A percentile compares a stretch with the other conserved stretches of the same genome.
phyloP scores from a whole-genome alignment of 2,797 vertebrate genomes.

The Phalloptychus januarius region DNA sequence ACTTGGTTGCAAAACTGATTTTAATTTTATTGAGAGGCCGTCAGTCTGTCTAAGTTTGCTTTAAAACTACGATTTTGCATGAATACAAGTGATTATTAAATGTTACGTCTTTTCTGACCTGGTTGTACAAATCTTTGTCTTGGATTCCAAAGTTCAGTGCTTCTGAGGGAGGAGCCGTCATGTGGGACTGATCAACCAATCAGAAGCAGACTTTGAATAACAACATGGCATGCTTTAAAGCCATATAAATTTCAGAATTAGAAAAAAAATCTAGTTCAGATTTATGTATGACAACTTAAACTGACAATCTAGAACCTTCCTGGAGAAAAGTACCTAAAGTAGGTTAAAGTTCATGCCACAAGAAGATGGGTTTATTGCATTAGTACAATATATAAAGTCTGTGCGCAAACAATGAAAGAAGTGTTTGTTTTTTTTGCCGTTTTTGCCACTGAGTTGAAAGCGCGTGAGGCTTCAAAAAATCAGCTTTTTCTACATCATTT shows the following conservation, averaged over 20 bases:
- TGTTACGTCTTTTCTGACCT: background rate
- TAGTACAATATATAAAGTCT: background rate
- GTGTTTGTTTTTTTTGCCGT: too few species aligned
- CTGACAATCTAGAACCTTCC: background rate
- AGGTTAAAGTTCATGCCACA: background rate
- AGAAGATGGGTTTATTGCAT: background rate
- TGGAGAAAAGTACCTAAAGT: background rate
- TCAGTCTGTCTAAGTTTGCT: background rate
- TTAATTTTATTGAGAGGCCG: background rate
- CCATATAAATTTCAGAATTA: background rate
- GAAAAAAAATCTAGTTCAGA: background rate
- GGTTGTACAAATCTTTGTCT: background rate
- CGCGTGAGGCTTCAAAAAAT: too few species aligned
- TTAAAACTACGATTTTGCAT: background rate
- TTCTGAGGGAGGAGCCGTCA: background rate
- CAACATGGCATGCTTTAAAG: background rate
- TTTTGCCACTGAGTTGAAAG: too few species aligned
- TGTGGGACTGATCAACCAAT: background rate
- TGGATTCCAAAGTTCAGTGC: background rate
- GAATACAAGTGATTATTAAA: background rate
- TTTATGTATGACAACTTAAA: background rate
- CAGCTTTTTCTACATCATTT: too few species aligned
- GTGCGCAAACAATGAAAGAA: background rate
- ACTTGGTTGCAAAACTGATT: background rate
- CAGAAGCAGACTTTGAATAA: background rate